Conservation (phyloP, 1,140 invertebrate genomes). For the Solenopsis fugax region DNA sequence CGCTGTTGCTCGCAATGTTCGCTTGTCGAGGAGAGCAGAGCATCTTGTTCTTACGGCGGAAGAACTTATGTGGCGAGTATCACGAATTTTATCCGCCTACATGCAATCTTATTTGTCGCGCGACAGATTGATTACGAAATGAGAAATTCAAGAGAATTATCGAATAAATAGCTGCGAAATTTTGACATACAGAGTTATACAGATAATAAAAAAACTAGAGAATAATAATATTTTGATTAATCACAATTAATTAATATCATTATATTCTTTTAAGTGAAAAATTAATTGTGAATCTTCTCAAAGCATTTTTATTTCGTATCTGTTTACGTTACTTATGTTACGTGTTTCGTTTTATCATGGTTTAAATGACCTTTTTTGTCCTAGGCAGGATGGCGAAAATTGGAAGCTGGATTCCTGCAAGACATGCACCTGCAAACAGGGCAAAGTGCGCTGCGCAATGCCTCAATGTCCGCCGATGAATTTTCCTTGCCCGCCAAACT, state of each 20-base stretch:
- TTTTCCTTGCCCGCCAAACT: conserved; percentile 91
- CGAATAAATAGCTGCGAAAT: not conserved
- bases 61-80: conserved; percentile 89
- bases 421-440: conserved; percentile 93
- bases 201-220: not conserved
- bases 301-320: not conserved
- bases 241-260: not conserved
- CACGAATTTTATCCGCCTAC: not conserved
- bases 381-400: conserved; percentile 93
- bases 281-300: not conserved
- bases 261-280: not conserved
- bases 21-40: conserved; percentile 88
- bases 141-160: not conserved
- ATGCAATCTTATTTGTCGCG: not conserved
- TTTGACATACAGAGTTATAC: not conserved
- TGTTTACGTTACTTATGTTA: not conserved
- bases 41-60: conserved; percentile 89
- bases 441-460: conserved; percentile 93
- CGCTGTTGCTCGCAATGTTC: conserved; percentile 93
- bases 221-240: not conserved
- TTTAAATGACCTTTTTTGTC: conserved; percentile 84
- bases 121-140: not conserved
- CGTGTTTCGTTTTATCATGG: conserved; percentile 28
- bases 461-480: conserved; percentile 90
- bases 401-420: conserved; percentile 96